phyloP scores from a whole-genome alignment of 2,797 vertebrate species.

The Otolemur crassicaudatus region DNA sequence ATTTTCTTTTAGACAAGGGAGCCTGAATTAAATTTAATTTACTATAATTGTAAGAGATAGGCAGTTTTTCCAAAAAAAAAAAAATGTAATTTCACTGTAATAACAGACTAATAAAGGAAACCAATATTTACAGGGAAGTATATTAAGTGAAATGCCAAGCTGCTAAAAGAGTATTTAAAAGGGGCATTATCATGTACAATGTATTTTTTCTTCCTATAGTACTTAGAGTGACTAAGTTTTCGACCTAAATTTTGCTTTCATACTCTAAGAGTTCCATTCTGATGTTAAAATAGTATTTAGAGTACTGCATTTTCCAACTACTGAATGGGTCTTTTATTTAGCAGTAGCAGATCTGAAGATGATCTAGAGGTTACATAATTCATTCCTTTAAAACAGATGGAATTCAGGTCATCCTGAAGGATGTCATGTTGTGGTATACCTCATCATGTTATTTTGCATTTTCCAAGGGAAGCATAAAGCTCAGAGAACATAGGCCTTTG shows the following conservation, averaged over 20 bases:
- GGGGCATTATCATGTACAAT: conserved; percentile 63
- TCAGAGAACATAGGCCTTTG: neutral
- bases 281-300: neutral
- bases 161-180: conserved; percentile 55
- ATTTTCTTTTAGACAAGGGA: conserved; percentile 70
- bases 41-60: conserved; percentile 64
- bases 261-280: neutral
- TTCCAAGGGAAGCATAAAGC: neutral
- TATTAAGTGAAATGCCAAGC: conserved; percentile 67
- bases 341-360: neutral
- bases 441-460: neutral
- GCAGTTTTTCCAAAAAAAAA: neutral
- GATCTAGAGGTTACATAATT: neutral
- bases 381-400: neutral
- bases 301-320: neutral
- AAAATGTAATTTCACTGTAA: conserved; percentile 57
- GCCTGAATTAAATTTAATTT: conserved; percentile 64
- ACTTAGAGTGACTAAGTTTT: neutral
- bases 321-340: neutral
- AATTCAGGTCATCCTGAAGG: neutral
- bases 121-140: conserved; percentile 67
- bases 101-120: conserved; percentile 69
- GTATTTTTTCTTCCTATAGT: conserved; percentile 67
- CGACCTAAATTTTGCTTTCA: neutral
- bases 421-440: neutral